phyloP scores from a whole-genome alignment of 2,113 vertebrate species.

The Spheniscus mendiculus region DNA sequence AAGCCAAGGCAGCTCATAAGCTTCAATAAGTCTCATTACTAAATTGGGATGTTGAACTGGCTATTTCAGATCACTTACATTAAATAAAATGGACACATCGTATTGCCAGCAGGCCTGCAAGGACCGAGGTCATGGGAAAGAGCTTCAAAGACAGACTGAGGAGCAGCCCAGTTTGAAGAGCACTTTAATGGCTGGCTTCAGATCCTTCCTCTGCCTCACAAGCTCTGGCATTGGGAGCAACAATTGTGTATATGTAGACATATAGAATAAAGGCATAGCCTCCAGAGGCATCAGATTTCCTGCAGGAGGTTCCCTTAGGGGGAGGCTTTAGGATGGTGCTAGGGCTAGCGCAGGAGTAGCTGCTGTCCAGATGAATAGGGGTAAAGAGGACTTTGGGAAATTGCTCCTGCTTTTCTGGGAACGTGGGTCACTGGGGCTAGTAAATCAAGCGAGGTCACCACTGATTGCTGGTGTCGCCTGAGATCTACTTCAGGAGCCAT shows the following conservation, averaged over 20 bases:
- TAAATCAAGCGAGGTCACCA: not conserved
- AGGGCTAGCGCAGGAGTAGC: not conserved
- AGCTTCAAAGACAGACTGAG: not conserved
- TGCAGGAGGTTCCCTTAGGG: not conserved
- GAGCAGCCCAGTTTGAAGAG: not conserved
- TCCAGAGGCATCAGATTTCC: not conserved
- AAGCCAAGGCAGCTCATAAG: constrained; percentile 29
- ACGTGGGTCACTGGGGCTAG: not conserved
- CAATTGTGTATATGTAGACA: rapidly evolving
- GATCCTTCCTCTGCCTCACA: not conserved
- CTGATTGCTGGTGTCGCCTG: not conserved
- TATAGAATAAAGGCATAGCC: not conserved
- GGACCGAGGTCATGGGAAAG: not conserved
- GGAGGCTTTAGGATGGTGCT: not conserved
- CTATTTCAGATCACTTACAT: not conserved
- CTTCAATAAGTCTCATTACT: constrained; percentile 40
- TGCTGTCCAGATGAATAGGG: not conserved
- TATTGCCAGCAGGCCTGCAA: not conserved
- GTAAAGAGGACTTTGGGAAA: not conserved
- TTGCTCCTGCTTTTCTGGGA: not conserved
- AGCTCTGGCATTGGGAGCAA: not conserved
- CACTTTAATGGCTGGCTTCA: not conserved
- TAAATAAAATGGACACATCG: not conserved
- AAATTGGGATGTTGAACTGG: constrained; percentile 6
- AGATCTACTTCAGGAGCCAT: not conserved